Base-by-base conservation (phyloP, 2,888 invertebrate species). In the Chrysodeixis includens region DNA sequence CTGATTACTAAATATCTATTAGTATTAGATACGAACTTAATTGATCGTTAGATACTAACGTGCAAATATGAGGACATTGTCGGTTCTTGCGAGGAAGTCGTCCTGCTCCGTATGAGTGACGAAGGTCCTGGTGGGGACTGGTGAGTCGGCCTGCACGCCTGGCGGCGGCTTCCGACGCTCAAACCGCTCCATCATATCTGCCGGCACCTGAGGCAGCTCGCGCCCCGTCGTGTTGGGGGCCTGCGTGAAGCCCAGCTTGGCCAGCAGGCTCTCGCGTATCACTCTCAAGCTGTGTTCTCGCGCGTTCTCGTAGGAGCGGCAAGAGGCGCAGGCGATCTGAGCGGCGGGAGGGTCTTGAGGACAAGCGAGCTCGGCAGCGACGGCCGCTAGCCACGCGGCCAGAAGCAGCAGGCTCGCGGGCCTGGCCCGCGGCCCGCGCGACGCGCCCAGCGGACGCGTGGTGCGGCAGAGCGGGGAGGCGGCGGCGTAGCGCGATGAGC, bases 51-150 rank as follows among this genome's bases (percentile, higher is more conserved):
- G 82, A 90, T 95, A 95, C 96, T 96, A 95, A 96, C 95, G 97
- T 85, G 96, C 96, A 93, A 97, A 97, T 79, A 96, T 96, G 89
- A 97, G 92, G 83, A 97, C 95, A 86, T 96, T 96, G 88, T 97
- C 96, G 70, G 97, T 96, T 84, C 96, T 96, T 79, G 96, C 96
- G 84, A 96, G 96, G 92, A 96, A 96, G 88, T 97, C 96, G 85
- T 97, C 97, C 74, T 88, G 96, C 95, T 89, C 97, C 92, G 88
- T 96, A 93, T 89, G 96, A 90, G 90, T 95, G 92, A 90, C 95
- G 88, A 90, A 92, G 89, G 89, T 92, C 88, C 88, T 95, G 88
- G 88, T 92, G 80, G 92, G 93, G 91, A 89, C 95, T 67, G 93
- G 93, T 79, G 92, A 96, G 85, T 97, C 97, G 69, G 96, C 96